A percentile compares a stretch with the other conserved stretches of the same genome.
Conservation (phyloP, 2,113 vertebrate species). For the Brachyhypopomus gauderio region DNA sequence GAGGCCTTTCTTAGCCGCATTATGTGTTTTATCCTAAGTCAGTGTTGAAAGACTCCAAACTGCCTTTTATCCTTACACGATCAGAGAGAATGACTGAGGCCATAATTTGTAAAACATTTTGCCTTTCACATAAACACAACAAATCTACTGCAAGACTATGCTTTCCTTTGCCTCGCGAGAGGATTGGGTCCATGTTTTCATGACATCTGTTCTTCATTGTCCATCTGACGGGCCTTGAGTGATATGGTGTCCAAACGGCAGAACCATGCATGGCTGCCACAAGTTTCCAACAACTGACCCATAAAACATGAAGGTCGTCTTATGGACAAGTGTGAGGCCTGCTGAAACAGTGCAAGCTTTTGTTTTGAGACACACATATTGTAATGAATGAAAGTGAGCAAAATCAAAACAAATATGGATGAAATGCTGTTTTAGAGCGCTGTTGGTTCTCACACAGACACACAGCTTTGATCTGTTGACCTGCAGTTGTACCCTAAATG, state of each 20-base stretch:
- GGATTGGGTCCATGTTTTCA: not conserved
- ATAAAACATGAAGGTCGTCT: not conserved
- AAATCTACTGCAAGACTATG: not conserved
- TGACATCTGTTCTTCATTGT: not conserved
- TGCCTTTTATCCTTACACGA: conserved; percentile 5
- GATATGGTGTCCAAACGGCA: not conserved
- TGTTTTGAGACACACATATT: not conserved
- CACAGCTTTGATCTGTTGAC: not conserved
- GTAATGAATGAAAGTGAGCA: not conserved
- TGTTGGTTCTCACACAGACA: no score
- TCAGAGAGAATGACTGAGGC: not conserved
- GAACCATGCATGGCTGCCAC: not conserved
- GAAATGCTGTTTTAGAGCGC: no score
- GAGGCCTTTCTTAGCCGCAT: conserved; percentile 34
- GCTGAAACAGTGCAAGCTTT: not conserved
- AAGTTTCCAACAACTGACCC: conserved; percentile 16
- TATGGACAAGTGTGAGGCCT: no score
- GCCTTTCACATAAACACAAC: not conserved
- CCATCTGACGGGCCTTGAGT: not conserved
- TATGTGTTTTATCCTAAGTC: conserved; percentile 45
- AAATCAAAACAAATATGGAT: not conserved
- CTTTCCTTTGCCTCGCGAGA: not conserved
- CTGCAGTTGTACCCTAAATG: not conserved
- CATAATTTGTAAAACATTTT: not conserved
- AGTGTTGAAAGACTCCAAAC: conserved; percentile 18